A percentile compares a stretch with the other conserved stretches of the same genome.
Evolutionary conservation across 2,888 invertebrate species (phyloP).

Genomic region (Apamea anceps): DNA sequence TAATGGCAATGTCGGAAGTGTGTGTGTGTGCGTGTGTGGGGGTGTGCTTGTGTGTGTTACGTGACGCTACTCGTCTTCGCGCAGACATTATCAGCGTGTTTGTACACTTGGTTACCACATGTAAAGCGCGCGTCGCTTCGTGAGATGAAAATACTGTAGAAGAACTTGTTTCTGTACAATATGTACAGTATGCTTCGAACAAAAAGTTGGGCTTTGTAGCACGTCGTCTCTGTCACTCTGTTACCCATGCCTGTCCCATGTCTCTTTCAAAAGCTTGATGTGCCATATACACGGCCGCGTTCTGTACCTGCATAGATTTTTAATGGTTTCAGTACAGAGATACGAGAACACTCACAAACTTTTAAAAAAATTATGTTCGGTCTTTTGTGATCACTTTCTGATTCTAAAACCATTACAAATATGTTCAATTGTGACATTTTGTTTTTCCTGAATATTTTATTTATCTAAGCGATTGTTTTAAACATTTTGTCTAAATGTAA

Average conservation of each 20-base stretch:
- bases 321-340: slow-evolving; percentile 14
- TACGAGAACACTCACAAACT: not conserved
- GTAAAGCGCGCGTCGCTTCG: not conserved
- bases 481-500: slow-evolving; percentile 6
- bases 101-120: not conserved
- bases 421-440: not conserved
- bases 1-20: not conserved
- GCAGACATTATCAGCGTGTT: not conserved
- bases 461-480: slow-evolving; percentile 18
- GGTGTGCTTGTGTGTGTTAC: not conserved
- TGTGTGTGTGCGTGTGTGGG: not conserved
- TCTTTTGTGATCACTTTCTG: not conserved
- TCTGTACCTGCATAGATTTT: not conserved
- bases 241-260: not conserved
- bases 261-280: not conserved
- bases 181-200: not conserved
- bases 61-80: not conserved
- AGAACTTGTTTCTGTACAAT: not conserved
- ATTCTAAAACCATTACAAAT: slow-evolving; percentile 11
- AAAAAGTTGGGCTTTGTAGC: not conserved
- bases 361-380: not conserved
- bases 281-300: not conserved
- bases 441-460: not conserved
- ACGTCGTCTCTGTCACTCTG: not conserved
- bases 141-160: not conserved